These are phyloP conservation scores for Aelia acuminata DNA, from an alignment of 2,888 invertebrate species.

Conservation along the genomic window DNA sequence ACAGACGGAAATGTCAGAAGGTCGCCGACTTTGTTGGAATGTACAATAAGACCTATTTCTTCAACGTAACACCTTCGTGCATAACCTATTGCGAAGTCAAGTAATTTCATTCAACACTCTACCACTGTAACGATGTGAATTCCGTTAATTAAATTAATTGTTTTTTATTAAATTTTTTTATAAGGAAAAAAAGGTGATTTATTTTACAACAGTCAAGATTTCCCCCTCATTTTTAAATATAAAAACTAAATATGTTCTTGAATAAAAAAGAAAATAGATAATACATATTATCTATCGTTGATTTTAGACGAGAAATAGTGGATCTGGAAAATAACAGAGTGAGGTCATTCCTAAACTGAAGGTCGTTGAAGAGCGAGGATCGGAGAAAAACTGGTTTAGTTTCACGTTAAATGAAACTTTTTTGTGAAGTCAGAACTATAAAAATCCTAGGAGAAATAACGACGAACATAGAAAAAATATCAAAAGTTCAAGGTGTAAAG, in stretches of 20 bases:
- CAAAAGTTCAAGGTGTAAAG: conserved; percentile 9
- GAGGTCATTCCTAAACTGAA: background rate
- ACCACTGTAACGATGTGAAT: background rate
- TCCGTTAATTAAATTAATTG: no score
- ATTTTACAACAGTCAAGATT: no score
- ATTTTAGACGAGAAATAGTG: no score
- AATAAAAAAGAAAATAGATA: no score
- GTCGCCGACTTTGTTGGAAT: conserved; percentile 2
- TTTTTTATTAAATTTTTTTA: background rate
- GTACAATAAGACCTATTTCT: conserved; percentile 13
- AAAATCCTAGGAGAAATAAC: background rate
- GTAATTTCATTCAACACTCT: background rate
- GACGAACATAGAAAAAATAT: background rate
- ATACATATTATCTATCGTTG: no score
- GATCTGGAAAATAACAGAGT: no score
- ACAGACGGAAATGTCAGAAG: background rate
- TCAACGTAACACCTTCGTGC: background rate
- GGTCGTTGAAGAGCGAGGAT: background rate
- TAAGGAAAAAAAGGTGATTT: background rate
- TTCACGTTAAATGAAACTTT: background rate
- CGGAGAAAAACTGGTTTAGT: background rate
- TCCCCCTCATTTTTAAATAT: no score
- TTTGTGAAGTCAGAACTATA: background rate
- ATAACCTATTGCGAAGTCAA: background rate
- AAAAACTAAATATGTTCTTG: no score